Percentiles rank a stretch among this genome's conserved stretches.
phyloP scores from a whole-genome alignment of 1,140 invertebrate genomes.

The Agrypnia vestita region DNA sequence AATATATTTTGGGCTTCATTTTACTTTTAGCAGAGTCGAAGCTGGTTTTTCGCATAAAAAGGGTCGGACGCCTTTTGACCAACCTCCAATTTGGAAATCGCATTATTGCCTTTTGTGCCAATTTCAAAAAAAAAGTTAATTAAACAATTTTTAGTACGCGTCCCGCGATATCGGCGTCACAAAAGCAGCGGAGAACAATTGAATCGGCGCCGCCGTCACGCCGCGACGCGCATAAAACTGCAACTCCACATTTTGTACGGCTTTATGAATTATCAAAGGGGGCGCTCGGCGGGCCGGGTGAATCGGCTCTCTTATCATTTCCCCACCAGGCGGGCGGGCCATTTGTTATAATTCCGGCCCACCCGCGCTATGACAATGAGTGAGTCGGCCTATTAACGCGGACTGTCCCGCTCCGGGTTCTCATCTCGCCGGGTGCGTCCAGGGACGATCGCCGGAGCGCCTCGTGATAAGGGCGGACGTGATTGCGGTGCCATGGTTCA shows the following conservation, averaged over 20 bases:
- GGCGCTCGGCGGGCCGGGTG: not conserved
- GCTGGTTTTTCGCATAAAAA: too few relatives aligned
- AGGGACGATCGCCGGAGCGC: slow-evolving; percentile 50
- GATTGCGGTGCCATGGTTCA: slow-evolving; percentile 44
- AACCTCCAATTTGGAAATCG: not conserved
- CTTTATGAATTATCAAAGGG: slow-evolving; percentile 11
- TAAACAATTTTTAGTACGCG: slow-evolving; percentile 5
- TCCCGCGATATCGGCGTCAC: slow-evolving; percentile 20
- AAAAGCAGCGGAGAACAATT: slow-evolving; percentile 18
- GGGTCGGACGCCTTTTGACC: too few relatives aligned
- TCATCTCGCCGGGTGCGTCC: slow-evolving; percentile 53
- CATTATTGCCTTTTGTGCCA: not conserved
- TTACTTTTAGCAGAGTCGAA: too few relatives aligned
- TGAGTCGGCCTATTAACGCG: slow-evolving; percentile 60
- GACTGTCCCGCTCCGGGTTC: slow-evolving; percentile 45
- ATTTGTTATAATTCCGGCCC: slow-evolving; percentile 60
- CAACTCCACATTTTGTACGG: slow-evolving; percentile 12
- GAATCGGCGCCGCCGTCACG: slow-evolving; percentile 12
- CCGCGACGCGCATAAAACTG: slow-evolving; percentile 28
- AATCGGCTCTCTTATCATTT: slow-evolving; percentile 57
- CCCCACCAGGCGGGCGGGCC: slow-evolving; percentile 53
- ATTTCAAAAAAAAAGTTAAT: slow-evolving; percentile 21
- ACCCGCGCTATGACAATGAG: slow-evolving; percentile 55
- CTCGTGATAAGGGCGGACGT: slow-evolving; percentile 54
- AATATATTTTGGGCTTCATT: too few relatives aligned